These are phyloP conservation scores for Fragum whitleyi DNA, from an alignment of 2,888 invertebrate genomes.

Conservation along the genomic window DNA sequence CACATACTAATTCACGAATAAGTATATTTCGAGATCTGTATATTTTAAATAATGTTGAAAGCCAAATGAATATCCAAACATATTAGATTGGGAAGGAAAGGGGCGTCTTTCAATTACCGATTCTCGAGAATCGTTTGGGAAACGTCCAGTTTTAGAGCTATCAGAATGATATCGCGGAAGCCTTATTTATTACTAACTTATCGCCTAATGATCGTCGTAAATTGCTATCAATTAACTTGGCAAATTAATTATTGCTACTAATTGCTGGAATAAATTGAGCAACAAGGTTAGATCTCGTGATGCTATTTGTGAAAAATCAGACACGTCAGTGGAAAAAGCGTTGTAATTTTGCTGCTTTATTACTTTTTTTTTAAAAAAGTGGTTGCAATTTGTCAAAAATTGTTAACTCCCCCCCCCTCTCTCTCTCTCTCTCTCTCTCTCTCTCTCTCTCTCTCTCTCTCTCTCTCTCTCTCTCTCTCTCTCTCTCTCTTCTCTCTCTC, in stretches of 20 bases:
- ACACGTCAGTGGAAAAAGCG: not conserved
- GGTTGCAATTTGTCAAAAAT: too few relatives aligned
- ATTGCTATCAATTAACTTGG: constrained; percentile 64
- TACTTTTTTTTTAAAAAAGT: not conserved
- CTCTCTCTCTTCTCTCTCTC: constrained; percentile 32
- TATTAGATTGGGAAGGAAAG: too few relatives aligned
- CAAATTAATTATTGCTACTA: constrained; percentile 67
- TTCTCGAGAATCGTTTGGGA: not conserved
- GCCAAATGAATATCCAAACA: too few relatives aligned
- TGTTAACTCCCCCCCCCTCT: too few relatives aligned
- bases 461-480: constrained; percentile 33
- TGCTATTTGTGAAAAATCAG: constrained; percentile 46
- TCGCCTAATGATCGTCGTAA: constrained; percentile 58
- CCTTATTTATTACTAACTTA: constrained; percentile 53
- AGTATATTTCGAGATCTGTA: too few relatives aligned
- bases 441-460: constrained; percentile 14
- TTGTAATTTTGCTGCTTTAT: not conserved
- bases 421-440: too few relatives aligned
- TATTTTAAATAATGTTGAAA: too few relatives aligned
- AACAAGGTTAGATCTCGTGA: constrained; percentile 46
- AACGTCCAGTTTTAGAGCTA: constrained; percentile 20
- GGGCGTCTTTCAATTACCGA: not conserved
- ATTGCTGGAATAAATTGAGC: constrained; percentile 61
- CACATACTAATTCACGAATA: too few relatives aligned
- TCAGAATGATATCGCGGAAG: constrained; percentile 9